Conservation (phyloP, 2,888 invertebrate genomes). For the Cephus pygmeus region DNA sequence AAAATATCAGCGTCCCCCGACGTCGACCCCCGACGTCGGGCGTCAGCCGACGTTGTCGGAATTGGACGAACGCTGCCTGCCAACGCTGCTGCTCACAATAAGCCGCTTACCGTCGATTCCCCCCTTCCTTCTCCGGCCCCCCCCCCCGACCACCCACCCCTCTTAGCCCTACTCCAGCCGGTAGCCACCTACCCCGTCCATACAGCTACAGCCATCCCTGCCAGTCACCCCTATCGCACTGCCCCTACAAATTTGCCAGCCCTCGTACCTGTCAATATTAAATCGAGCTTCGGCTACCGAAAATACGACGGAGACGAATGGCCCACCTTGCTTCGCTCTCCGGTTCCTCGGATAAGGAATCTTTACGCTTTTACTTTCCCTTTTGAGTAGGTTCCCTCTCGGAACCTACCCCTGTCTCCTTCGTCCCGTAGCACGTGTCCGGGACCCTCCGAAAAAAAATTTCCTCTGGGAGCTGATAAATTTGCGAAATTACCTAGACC, state of each 20-base stretch:
- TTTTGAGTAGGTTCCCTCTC: neutral
- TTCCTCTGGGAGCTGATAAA: neutral
- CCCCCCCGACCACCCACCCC: slow-evolving; percentile 15
- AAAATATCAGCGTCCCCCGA: slow-evolving; percentile 1
- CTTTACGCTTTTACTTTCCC: neutral
- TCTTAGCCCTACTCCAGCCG: slow-evolving; percentile 3
- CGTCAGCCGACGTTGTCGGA: slow-evolving; percentile 7
- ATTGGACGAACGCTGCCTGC: slow-evolving; percentile 19
- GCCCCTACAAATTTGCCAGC: slow-evolving; percentile 2
- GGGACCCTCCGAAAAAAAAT: neutral
- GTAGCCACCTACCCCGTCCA: neutral
- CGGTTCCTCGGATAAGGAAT: neutral
- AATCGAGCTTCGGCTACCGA: neutral
- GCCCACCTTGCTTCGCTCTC: neutral
- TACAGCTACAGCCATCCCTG: neutral
- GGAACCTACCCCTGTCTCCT: too few species aligned
- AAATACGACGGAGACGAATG: neutral
- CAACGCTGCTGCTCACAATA: slow-evolving; percentile 28
- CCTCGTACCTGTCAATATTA: slow-evolving; percentile 14
- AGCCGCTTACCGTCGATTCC: slow-evolving; percentile 32
- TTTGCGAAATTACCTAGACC: neutral
- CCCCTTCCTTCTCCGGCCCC: slow-evolving; percentile 8
- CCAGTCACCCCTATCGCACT: neutral
- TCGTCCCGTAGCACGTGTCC: neutral
- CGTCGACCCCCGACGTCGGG: slow-evolving; percentile 14